A percentile compares a stretch with the other conserved stretches of the same genome.
phyloP scores from a whole-genome alignment of 2,113 vertebrate species.

The Mormyrus lacerda region DNA sequence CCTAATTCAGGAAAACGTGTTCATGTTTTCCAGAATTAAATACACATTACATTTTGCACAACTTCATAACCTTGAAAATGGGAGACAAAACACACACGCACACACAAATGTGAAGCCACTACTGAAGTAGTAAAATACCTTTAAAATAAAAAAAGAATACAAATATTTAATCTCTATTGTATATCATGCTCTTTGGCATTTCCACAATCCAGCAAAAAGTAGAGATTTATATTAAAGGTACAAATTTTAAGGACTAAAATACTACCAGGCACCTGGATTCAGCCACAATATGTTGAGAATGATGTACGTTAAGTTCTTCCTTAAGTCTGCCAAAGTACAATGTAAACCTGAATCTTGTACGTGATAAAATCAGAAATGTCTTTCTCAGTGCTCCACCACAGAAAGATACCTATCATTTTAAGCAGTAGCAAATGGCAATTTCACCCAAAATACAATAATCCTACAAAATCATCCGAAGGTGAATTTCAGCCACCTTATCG shows the following conservation, averaged over 20 bases:
- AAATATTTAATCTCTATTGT: constrained; percentile 11
- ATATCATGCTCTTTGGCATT: constrained; percentile 20
- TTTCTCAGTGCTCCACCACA: not conserved
- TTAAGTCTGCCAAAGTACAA: constrained; percentile 8
- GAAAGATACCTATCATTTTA: not conserved
- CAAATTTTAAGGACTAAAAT: constrained; percentile 7
- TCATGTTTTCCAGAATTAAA: not conserved
- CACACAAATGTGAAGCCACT: not conserved
- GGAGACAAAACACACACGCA: not conserved
- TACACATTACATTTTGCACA: constrained; percentile 4
- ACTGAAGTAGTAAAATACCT: constrained; percentile 18
- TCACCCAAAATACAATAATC: not conserved
- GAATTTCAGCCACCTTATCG: not conserved
- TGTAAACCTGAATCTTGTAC: constrained; percentile 15
- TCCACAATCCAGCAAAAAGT: constrained; percentile 19
- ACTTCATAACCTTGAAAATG: constrained; percentile 15
- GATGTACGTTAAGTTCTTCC: not conserved
- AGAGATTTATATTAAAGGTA: constrained; percentile 13
- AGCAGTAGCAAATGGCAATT: not conserved
- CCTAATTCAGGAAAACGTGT: not conserved
- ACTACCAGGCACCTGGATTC: constrained; percentile 10
- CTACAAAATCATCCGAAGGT: not conserved
- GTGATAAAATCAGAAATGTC: not conserved
- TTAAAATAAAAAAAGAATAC: constrained; percentile 11
- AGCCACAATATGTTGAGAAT: not conserved